Conservation (phyloP, 2,888 invertebrate genomes). For the Flexamia atlantica region DNA sequence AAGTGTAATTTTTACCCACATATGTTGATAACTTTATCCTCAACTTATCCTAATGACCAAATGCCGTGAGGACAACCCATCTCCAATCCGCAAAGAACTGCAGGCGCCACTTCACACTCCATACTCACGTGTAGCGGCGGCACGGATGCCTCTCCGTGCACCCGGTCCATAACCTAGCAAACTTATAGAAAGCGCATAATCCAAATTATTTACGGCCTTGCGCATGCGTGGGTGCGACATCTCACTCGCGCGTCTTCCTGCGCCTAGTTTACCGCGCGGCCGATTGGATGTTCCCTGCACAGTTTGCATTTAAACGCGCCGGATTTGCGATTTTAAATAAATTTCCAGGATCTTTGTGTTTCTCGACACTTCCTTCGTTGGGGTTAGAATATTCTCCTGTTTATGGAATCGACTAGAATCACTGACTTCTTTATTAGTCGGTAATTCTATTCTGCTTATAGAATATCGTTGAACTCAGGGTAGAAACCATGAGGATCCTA, state of each 20-base stretch:
- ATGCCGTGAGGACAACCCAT: too few species aligned
- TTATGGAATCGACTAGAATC: neutral
- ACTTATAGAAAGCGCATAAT: slow-evolving; percentile 43
- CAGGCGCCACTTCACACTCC: neutral
- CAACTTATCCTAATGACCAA: too few species aligned
- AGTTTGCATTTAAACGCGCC: slow-evolving; percentile 40
- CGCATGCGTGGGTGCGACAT: slow-evolving; percentile 22
- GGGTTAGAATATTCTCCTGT: neutral
- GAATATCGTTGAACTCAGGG: too few species aligned
- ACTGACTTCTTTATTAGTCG: too few species aligned
- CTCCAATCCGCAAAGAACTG: too few species aligned
- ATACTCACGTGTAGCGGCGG: neutral
- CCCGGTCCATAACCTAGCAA: slow-evolving; percentile 37
- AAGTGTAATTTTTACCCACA: too few species aligned
- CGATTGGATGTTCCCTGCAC: neutral
- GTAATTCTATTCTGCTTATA: too few species aligned
- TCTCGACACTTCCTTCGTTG: neutral
- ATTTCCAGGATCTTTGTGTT: neutral
- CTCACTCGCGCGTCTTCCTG: slow-evolving; percentile 40
- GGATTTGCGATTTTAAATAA: neutral
- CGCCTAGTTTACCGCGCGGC: neutral
- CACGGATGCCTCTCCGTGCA: too few species aligned
- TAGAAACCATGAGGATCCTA: too few species aligned
- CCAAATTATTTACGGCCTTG: slow-evolving; percentile 33
- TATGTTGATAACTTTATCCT: too few species aligned